A percentile compares a stretch with the other conserved stretches of the same genome.
Evolutionary conservation across 2,113 vertebrate genomes (phyloP).

Genomic region (Malurus melanocephalus): DNA sequence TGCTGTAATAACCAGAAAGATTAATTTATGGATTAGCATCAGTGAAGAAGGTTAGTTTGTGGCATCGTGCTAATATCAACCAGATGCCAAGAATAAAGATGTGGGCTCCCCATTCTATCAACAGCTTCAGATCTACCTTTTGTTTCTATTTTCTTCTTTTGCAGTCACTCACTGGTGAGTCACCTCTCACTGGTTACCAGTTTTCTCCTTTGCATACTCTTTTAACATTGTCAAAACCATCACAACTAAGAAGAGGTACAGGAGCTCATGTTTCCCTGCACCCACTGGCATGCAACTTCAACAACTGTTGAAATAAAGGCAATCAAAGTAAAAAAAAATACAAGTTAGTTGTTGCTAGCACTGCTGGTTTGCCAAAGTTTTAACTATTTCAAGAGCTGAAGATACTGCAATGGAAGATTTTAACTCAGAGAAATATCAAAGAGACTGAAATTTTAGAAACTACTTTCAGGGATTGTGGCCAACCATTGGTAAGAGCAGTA

Average conservation of each 20-base stretch:
- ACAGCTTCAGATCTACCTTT: not conserved
- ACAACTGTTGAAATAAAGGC: not conserved
- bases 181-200: not conserved
- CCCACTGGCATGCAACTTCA: not conserved
- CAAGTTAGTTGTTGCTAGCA: not conserved
- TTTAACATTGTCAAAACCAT: not conserved
- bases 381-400: not conserved
- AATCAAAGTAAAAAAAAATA: not conserved
- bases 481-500: not conserved
- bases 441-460: not conserved
- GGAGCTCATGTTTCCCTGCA: not conserved
- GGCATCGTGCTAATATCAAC: not conserved
- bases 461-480: not conserved
- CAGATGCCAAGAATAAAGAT: not conserved
- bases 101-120: not conserved
- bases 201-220: not conserved
- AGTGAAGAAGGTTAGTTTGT: not conserved
- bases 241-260: not conserved
- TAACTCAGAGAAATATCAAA: not conserved
- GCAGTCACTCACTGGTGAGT: not conserved
- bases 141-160: not conserved
- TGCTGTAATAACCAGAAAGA: not conserved
- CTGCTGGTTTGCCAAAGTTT: not conserved
- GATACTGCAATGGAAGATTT: not conserved
- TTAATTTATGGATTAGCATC: not conserved